Conservation (phyloP, 1,140 invertebrate genomes). For the Hycleus cichorii region DNA sequence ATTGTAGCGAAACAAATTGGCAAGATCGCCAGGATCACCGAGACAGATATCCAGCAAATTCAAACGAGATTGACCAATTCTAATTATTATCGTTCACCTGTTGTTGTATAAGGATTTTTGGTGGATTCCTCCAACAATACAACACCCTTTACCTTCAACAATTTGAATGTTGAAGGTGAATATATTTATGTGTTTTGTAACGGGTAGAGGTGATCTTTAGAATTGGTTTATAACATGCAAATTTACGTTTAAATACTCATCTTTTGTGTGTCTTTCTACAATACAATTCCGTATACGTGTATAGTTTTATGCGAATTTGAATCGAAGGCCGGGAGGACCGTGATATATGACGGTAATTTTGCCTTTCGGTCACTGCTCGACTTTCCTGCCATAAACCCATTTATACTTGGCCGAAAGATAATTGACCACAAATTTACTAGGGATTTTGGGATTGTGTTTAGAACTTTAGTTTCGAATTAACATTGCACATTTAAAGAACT, state of each 20-base stretch:
- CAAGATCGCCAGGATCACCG: too few relatives aligned
- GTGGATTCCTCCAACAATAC: too few relatives aligned
- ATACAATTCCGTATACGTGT: too few relatives aligned
- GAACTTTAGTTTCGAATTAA: conserved; percentile 28
- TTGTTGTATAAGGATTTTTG: too few relatives aligned
- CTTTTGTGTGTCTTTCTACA: not conserved
- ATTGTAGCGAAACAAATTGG: too few relatives aligned
- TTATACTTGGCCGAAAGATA: conserved; percentile 38
- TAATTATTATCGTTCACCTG: too few relatives aligned
- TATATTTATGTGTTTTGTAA: too few relatives aligned
- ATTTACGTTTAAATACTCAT: conserved; percentile 2
- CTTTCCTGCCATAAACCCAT: conserved; percentile 37
- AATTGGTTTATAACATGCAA: conserved; percentile 7
- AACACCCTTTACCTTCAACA: too few relatives aligned
- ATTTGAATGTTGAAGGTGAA: too few relatives aligned
- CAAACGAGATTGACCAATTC: too few relatives aligned
- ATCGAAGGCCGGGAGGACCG: conserved; percentile 17
- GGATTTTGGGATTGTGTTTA: conserved; percentile 32
- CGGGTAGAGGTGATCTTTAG: too few relatives aligned
- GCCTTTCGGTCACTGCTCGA: conserved; percentile 31
- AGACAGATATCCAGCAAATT: too few relatives aligned
- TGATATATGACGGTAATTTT: conserved; percentile 37
- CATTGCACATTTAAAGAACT: conserved; percentile 14
- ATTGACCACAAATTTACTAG: conserved; percentile 36
- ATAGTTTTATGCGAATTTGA: conserved; percentile 15